Conservation (phyloP, 2,797 vertebrate species). For the Arnoldichthys spilopterus region DNA sequence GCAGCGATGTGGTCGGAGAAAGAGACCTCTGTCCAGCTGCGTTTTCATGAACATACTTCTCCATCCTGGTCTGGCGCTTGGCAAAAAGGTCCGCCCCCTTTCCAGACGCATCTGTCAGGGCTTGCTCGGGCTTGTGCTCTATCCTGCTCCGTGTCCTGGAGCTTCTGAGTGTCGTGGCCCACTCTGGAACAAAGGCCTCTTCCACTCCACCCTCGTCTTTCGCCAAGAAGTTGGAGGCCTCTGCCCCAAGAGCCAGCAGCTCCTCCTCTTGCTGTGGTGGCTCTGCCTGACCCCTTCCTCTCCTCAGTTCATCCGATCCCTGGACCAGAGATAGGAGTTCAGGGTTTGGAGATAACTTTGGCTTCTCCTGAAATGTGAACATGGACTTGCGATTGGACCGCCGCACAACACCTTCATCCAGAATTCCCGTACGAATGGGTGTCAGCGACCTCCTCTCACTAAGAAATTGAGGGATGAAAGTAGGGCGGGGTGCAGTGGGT, state of each 20-base stretch:
- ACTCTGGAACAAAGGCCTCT: slow-evolving; percentile 78
- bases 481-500: slow-evolving; percentile 72
- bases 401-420: slow-evolving; percentile 84
- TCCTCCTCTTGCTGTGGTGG: slow-evolving; percentile 81
- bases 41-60: slow-evolving; percentile 89
- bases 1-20: slow-evolving; percentile 94
- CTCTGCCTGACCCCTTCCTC: slow-evolving; percentile 81
- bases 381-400: slow-evolving; percentile 86
- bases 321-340: slow-evolving; percentile 95
- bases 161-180: slow-evolving; percentile 92
- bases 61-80: slow-evolving; percentile 94
- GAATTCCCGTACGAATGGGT: slow-evolving; percentile 85
- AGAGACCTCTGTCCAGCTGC: slow-evolving; percentile 83
- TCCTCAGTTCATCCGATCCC: slow-evolving; percentile 87
- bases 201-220: slow-evolving; percentile 67
- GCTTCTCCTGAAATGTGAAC: slow-evolving; percentile 98
- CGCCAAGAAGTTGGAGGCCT: slow-evolving; percentile 91
- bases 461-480: slow-evolving; percentile 68
- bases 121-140: slow-evolving; percentile 86
- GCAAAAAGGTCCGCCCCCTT: slow-evolving; percentile 96
- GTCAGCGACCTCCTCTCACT: slow-evolving; percentile 61
- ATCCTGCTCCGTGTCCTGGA: slow-evolving; percentile 84
- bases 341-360: slow-evolving; percentile 90
- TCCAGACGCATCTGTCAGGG: slow-evolving; percentile 87
- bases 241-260: slow-evolving; percentile 90